Evolutionary conservation across 2,797 vertebrate genomes (phyloP).

Genomic region (Delichon dasypus): DNA sequence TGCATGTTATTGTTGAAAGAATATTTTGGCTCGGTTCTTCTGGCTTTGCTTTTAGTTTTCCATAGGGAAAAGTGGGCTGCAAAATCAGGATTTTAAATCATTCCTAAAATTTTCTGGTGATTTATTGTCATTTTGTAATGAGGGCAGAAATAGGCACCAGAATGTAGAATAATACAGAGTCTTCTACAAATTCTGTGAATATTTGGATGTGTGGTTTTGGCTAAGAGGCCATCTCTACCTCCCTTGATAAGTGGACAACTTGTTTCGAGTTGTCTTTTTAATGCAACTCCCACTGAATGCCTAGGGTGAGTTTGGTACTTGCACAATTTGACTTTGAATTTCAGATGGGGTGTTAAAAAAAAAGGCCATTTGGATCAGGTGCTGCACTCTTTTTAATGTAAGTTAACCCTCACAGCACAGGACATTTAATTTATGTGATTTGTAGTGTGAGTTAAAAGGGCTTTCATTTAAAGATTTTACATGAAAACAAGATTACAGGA

Average conservation of each 20-base stretch:
- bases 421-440: not conserved
- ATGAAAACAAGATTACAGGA: not conserved
- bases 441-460: not conserved
- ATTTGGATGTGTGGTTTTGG: not conserved
- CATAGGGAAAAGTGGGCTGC: not conserved
- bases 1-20: not conserved
- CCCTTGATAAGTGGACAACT: not conserved
- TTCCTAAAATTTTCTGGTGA: not conserved
- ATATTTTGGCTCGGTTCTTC: not conserved
- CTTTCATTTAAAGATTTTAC: not conserved
- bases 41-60: constrained; percentile 1
- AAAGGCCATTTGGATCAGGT: not conserved
- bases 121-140: not conserved
- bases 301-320: not conserved
- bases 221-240: not conserved
- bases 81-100: not conserved
- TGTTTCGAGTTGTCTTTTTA: not conserved
- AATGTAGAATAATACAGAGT: not conserved
- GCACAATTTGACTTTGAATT: not conserved
- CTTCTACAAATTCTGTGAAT: not conserved
- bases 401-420: not conserved
- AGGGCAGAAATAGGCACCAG: not conserved
- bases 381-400: not conserved
- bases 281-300: not conserved
- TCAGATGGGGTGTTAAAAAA: not conserved